Evolutionary conservation across 2,888 invertebrate genomes (phyloP), one percentile per base, ranked within the genome.

Genomic region (Drosophila yooni): DNA sequence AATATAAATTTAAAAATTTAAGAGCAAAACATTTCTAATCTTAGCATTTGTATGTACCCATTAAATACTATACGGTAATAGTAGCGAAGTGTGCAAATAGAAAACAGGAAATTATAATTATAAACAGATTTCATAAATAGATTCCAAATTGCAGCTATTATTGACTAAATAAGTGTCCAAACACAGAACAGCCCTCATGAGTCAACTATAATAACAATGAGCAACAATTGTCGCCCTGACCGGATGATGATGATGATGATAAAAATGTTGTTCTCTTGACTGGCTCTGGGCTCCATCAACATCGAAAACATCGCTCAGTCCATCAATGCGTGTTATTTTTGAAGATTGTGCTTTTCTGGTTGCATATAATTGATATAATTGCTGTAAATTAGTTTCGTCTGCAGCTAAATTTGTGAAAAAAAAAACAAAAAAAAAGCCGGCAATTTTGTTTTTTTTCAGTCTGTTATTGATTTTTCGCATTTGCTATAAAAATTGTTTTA

Each of bases 161-260:
- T 3, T 25, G 2, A 10, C 11, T 2, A 43, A 54, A 25, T 36
- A 36, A 13, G 8, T n/a, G 6, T 11, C 34, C 53, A 36, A 36
- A 25, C 33, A 25, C 2, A 18, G 18, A 18, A 10, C 54, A 70
- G 1, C 52, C 61, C 72, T 46, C 59, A 60, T 67, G 53, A 57
- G 21, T 27, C 18, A 27, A 43, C 2, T 27, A 34, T 51, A 68
- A 70, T 67, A 29, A 58, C 38, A 70, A 48, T 40, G 40, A 33
- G 51, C 43, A 64, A 56, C 86, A 85, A 89, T 84, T 84, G 88
- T 70, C 83, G 72, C 90, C 83, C 75, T 56, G 58, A 71, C 77
- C 82, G 77, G 67, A 78, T 81, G 72, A 43, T 29, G 34, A 29
- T 50, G 29, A 52, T 21, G 70, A 15, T 27, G 67, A 27, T 50